phyloP scores from a whole-genome alignment of 2,113 vertebrate genomes.

The Nanorana parkeri region DNA sequence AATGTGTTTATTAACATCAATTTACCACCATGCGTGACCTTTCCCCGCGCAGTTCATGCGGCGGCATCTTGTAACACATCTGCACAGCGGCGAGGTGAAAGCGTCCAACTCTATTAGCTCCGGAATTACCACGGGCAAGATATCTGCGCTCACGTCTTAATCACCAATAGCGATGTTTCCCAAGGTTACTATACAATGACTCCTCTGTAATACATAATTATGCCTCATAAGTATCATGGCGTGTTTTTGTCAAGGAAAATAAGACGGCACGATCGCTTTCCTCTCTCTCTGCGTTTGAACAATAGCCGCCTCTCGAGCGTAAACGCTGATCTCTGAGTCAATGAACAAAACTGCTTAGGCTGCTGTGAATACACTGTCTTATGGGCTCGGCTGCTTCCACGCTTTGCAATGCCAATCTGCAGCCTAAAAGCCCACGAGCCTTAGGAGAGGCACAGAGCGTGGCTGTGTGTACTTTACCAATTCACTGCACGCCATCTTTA shows the following conservation, averaged over 20 bases:
- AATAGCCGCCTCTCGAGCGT: slow-evolving; percentile 67
- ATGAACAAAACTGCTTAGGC: slow-evolving; percentile 65
- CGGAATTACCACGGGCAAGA: slow-evolving; percentile 23
- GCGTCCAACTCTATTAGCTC: slow-evolving; percentile 5
- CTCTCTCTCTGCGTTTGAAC: slow-evolving; percentile 5
- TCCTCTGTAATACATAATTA: slow-evolving; percentile 45
- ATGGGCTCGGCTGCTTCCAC: slow-evolving; percentile 66
- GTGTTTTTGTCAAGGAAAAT: slow-evolving; percentile 53
- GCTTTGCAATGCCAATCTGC: slow-evolving; percentile 63
- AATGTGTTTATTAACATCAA: not conserved
- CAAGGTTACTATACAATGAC: slow-evolving; percentile 56
- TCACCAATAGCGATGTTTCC: slow-evolving; percentile 47
- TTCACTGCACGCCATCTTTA: slow-evolving; percentile 38
- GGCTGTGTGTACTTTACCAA: slow-evolving; percentile 23
- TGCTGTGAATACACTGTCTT: slow-evolving; percentile 60
- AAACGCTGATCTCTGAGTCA: slow-evolving; percentile 67
- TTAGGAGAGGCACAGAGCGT: slow-evolving; percentile 51
- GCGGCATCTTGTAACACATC: slow-evolving; percentile 9
- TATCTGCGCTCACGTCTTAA: slow-evolving; percentile 48
- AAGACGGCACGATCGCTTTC: slow-evolving; percentile 26
- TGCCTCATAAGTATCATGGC: slow-evolving; percentile 52
- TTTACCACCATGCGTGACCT: not conserved
- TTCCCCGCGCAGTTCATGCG: not conserved
- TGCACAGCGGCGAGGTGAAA: slow-evolving; percentile 11
- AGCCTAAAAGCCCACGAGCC: slow-evolving; percentile 63